phyloP scores from a whole-genome alignment of 1,140 invertebrate species.

The Drosophila guanche region DNA sequence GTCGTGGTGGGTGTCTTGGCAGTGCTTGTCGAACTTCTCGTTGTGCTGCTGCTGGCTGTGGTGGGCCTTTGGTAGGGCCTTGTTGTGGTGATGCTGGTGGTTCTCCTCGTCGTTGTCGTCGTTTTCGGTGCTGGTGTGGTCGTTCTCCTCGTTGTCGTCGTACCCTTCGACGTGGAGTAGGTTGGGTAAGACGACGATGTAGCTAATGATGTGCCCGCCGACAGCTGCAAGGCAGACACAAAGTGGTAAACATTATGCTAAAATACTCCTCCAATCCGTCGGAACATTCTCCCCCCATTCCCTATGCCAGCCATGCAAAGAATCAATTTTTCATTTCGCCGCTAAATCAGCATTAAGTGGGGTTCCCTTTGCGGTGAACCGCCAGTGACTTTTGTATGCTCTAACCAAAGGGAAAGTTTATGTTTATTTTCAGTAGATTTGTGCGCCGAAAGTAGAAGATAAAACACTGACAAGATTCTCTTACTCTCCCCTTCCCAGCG shows the following conservation, averaged over 20 bases:
- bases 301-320: conserved; percentile 72
- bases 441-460: too few relatives aligned
- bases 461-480: too few relatives aligned
- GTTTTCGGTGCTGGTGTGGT: conserved; percentile 48
- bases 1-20: conserved; percentile 39
- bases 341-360: conserved; percentile 63
- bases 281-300: conserved; percentile 25
- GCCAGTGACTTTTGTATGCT: conserved; percentile 3
- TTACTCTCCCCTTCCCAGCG: too few relatives aligned
- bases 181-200: conserved; percentile 58
- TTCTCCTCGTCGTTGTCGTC: conserved; percentile 47
- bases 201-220: conserved; percentile 74
- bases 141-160: conserved; percentile 39
- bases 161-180: conserved; percentile 36
- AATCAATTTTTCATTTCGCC: conserved; percentile 80
- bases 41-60: conserved; percentile 20
- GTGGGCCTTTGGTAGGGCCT: conserved; percentile 63
- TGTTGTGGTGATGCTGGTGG: conserved; percentile 49
- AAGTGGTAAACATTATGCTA: conserved; percentile 81
- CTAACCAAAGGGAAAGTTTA: neutral
- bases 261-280: conserved; percentile 48
- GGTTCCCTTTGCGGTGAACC: neutral
- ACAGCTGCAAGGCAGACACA: conserved; percentile 73
- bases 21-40: conserved; percentile 27
- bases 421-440: neutral